Base-by-base conservation (phyloP, 2,888 invertebrate species). In the Parnassius mnemosyne region DNA sequence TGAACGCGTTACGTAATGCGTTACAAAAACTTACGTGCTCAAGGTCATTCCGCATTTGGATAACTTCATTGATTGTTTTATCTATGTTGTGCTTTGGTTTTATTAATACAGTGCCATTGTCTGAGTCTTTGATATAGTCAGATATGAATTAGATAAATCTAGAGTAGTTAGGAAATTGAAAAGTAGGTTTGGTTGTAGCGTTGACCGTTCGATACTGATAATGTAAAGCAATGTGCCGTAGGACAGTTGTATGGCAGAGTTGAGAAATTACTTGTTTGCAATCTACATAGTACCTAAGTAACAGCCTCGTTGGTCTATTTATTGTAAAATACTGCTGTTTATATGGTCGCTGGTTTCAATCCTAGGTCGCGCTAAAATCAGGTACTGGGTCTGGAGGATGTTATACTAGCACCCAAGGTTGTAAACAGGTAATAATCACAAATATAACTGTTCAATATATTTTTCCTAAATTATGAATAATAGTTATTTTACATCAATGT, bases 1-100 rank as follows among this genome's bases (percentile, higher is more conserved):
- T 34, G 34, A 7, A 34, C 34, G 7, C 7, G 34, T 7, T 7
- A 34, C 34, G 34, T 7, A 34, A 34, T 34, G 34, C 34, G 34
- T 49, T 13, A 12, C 13, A 13, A 53, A 3, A 57, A 62, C 34
- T 53, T 49, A 56, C 61, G 16, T 63, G 13, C 41, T 63, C 60
- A 69, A 65, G 67, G 69, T 66, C 60, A 56, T 53, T 52, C 50
- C 57, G 57, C 44, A 41, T 51, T 65, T 60, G 55, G 63, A 46
- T 63, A 60, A 65, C 64, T 63, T 55, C 61, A 58, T 64, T 53
- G 58, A 63, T 64, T 66, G 60, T 65, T 53, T 34, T 34, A 57
- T 42, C 50, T 42, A 5, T 50, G 16, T 57, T 50, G 25, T 46
- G 12, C 43, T 11, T 44, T 44, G 44, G 3, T 44, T 44, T 44